These are phyloP conservation scores for Oenanthe oenanthe DNA, from an alignment of 2,113 vertebrate genomes.

Conservation along the genomic window DNA sequence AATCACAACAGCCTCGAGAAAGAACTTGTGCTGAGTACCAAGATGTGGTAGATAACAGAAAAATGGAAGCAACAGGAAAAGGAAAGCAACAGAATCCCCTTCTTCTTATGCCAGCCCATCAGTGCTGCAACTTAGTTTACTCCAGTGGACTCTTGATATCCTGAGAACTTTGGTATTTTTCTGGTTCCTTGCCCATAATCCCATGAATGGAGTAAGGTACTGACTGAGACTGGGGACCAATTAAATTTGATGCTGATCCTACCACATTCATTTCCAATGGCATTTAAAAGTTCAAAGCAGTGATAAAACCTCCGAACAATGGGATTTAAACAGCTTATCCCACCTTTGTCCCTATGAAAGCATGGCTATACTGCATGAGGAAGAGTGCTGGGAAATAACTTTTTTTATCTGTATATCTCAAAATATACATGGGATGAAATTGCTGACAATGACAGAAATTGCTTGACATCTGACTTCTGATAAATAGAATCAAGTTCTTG, in stretches of 20 bases:
- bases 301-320: not conserved
- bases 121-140: not conserved
- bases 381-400: not conserved
- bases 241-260: not conserved
- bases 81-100: not conserved
- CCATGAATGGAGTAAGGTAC: not conserved
- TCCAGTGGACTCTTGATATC: not conserved
- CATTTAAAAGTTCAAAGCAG: not conserved
- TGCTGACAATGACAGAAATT: not conserved
- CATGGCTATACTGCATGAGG: not conserved
- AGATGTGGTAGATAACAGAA: not conserved
- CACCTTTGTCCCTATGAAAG: not conserved
- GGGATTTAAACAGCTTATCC: not conserved
- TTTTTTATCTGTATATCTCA: not conserved
- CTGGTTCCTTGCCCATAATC: not conserved
- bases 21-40: not conserved
- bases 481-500: not conserved
- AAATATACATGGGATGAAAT: not conserved
- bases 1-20: not conserved
- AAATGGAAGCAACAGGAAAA: not conserved
- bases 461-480: not conserved
- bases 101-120: not conserved
- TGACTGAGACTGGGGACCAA: not conserved
- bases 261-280: not conserved
- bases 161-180: not conserved